These are phyloP conservation scores for Vireo altiloquus DNA, from an alignment of 2,113 vertebrate species.

Conservation along the genomic window DNA sequence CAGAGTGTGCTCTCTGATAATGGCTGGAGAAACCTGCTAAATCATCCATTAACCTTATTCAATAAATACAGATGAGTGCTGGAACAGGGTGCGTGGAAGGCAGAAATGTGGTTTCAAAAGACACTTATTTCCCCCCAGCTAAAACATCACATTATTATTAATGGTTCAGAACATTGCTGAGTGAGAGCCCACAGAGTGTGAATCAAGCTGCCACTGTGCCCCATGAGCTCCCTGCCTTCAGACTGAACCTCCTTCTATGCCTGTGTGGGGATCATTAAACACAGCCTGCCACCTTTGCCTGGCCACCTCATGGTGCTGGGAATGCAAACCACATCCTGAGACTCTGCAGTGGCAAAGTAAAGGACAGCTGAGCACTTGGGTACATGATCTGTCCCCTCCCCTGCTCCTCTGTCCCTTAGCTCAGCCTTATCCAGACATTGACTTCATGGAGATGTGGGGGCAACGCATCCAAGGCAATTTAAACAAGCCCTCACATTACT, in stretches of 20 bases:
- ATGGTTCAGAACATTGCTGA: background rate
- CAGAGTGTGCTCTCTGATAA: background rate
- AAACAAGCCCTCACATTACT: background rate
- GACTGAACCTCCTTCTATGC: background rate
- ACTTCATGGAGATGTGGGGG: background rate
- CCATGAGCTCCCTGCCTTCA: background rate
- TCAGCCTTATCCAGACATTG: accelerated
- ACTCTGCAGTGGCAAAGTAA: background rate
- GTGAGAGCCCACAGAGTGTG: background rate
- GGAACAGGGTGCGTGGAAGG: background rate
- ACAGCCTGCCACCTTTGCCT: background rate
- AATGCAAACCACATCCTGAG: background rate
- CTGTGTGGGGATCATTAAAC: background rate
- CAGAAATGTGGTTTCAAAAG: background rate
- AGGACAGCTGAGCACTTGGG: background rate
- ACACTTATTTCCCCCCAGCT: background rate
- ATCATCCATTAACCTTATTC: conserved; percentile 32
- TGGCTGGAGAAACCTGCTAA: conserved; percentile 10
- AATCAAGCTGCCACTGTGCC: background rate
- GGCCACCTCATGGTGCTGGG: background rate
- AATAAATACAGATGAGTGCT: conserved; percentile 5
- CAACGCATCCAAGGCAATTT: accelerated
- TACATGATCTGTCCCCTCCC: accelerated
- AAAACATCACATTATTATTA: background rate
- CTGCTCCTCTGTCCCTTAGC: background rate